Evolutionary conservation across 2,797 vertebrate species (phyloP).

Genomic region (Aulostomus chinensis): DNA sequence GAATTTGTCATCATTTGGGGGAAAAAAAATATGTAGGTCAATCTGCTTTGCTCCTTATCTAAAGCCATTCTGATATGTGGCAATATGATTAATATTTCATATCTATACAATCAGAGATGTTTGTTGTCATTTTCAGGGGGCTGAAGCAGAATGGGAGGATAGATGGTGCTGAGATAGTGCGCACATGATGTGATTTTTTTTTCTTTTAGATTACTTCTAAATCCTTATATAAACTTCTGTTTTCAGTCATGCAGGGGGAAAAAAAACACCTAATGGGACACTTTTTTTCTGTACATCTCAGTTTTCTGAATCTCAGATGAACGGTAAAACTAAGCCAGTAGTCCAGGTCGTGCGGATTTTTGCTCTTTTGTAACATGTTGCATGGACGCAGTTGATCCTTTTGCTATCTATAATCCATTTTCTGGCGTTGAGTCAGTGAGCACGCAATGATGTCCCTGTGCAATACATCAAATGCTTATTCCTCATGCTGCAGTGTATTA

Average conservation of each 20-base stretch:
- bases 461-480: slow-evolving; percentile 44
- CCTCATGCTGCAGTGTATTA: slow-evolving; percentile 21
- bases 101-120: slow-evolving; percentile 58
- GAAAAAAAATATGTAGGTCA: slow-evolving; percentile 77
- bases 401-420: slow-evolving; percentile 68
- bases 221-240: slow-evolving; percentile 29
- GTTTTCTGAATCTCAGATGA: slow-evolving; percentile 32
- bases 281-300: slow-evolving; percentile 10
- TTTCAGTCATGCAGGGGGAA: neutral
- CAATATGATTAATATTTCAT: slow-evolving; percentile 64
- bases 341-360: slow-evolving; percentile 39
- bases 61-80: slow-evolving; percentile 58
- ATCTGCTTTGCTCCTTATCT: slow-evolving; percentile 70
- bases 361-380: slow-evolving; percentile 63
- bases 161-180: neutral
- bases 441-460: slow-evolving; percentile 33
- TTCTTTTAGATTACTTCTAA: slow-evolving; percentile 13
- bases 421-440: slow-evolving; percentile 42
- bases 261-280: slow-evolving; percentile 15
- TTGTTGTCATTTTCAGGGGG: slow-evolving; percentile 42
- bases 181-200: slow-evolving; percentile 3
- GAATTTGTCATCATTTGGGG: slow-evolving; percentile 55
- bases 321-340: slow-evolving; percentile 30
- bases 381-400: slow-evolving; percentile 60
- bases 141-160: neutral